A percentile compares a stretch with the other conserved stretches of the same genome.
These are phyloP conservation scores for Aurelia sp. DNA, from an alignment of 30 jellyfish, hydroid and myxozoan species.

Conservation along the genomic window DNA sequence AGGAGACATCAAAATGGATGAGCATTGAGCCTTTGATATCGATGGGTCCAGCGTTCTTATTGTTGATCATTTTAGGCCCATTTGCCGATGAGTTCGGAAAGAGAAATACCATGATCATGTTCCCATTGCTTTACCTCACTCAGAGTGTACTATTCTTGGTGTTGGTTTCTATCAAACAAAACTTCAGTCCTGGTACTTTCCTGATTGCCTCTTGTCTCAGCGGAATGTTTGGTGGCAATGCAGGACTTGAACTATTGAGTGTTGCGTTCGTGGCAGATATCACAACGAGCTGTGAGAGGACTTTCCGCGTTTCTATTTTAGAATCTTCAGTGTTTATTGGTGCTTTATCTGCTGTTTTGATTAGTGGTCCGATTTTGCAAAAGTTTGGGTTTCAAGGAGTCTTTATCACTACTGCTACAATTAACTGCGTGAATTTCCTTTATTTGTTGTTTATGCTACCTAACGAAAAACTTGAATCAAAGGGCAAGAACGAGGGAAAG, in stretches of 20 bases:
- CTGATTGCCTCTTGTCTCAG: not conserved
- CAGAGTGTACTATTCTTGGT: not conserved
- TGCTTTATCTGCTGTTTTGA: not conserved
- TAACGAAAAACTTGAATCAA: not conserved
- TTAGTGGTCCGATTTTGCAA: conserved; percentile 12
- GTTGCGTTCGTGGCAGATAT: conserved; percentile 32
- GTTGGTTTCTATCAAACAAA: not conserved
- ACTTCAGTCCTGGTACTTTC: not conserved
- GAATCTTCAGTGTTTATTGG: conserved; percentile 13
- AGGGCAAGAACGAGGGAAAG: not conserved
- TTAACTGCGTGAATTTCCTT: conserved; percentile 7
- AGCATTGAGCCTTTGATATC: not conserved
- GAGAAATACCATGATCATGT: not conserved
- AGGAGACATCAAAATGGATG: no score
- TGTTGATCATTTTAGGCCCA: conserved; percentile 2
- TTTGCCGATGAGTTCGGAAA: conserved; percentile 1
- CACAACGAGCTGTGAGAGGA: conserved; percentile 12
- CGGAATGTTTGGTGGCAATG: conserved; percentile 39
- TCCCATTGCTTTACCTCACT: not conserved
- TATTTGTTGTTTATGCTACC: conserved; percentile 12
- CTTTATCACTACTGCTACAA: conserved; percentile 4
- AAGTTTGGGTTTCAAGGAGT: conserved; percentile 7
- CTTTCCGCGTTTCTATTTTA: conserved; percentile 30
- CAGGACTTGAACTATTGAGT: conserved; percentile 13
- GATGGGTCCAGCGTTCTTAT: not conserved